phyloP scores from a whole-genome alignment of 1,140 invertebrate genomes.

The Cephus cinctus region DNA sequence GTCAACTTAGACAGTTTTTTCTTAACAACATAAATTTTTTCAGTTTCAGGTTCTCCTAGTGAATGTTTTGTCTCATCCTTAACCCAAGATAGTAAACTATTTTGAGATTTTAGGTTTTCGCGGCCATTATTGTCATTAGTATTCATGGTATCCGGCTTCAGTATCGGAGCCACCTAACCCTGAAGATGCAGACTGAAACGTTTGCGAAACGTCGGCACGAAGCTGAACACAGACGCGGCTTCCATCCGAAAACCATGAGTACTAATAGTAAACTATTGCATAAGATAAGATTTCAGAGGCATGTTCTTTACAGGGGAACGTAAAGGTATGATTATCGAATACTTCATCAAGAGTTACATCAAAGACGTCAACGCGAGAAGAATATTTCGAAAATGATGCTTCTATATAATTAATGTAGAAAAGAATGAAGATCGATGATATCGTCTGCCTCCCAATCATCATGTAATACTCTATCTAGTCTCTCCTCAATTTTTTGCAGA shows the following conservation, averaged over 20 bases:
- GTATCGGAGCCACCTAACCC: too few species aligned
- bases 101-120: too few species aligned
- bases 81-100: slow-evolving; percentile 8
- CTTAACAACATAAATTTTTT: slow-evolving; percentile 6
- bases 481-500: slow-evolving; percentile 8
- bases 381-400: slow-evolving; percentile 4
- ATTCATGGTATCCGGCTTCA: too few species aligned
- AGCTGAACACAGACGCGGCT: too few species aligned
- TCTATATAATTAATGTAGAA: slow-evolving; percentile 1
- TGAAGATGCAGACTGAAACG: too few species aligned
- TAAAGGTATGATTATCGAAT: neutral
- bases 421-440: slow-evolving; percentile 5
- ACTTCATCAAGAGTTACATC: slow-evolving; percentile 4
- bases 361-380: neutral
- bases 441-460: slow-evolving; percentile 22
- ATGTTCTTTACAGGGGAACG: slow-evolving; percentile 10
- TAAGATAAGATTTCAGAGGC: slow-evolving; percentile 7
- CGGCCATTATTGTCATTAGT: too few species aligned
- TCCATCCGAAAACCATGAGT: too few species aligned
- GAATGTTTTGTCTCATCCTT: slow-evolving; percentile 2
- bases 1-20: slow-evolving; percentile 11
- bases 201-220: too few species aligned
- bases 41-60: slow-evolving; percentile 9
- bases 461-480: slow-evolving; percentile 12
- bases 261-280: neutral